Evolutionary conservation across 2,797 vertebrate genomes (phyloP).

Genomic region (Acipenser ruthenus): DNA sequence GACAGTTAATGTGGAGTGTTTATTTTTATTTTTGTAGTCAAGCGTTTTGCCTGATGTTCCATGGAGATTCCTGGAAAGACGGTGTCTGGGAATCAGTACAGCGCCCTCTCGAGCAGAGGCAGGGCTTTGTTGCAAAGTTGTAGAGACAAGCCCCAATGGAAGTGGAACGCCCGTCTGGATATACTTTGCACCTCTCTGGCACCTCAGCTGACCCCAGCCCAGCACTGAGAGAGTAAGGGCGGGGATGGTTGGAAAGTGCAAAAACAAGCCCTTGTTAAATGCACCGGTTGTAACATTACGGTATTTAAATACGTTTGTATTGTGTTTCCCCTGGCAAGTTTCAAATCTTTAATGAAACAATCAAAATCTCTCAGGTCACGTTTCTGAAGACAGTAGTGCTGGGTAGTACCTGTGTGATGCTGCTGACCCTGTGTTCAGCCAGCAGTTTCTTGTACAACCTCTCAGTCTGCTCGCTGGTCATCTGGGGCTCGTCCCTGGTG

Average conservation of each 20-base stretch:
- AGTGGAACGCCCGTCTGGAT: slow-evolving; percentile 49
- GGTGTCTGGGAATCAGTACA: background rate
- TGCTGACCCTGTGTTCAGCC: slow-evolving; percentile 59
- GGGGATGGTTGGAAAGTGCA: slow-evolving; percentile 9
- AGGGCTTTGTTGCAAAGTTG: slow-evolving; percentile 46
- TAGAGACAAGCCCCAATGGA: slow-evolving; percentile 48
- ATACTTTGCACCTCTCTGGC: slow-evolving; percentile 45
- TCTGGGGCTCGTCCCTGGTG: slow-evolving; percentile 81
- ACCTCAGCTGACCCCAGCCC: slow-evolving; percentile 32
- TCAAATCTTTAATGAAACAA: no score
- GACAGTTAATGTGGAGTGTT: no score
- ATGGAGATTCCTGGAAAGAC: no score
- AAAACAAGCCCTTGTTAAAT: no score
- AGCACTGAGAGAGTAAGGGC: slow-evolving; percentile 29
- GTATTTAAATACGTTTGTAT: no score
- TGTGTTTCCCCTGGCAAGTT: no score
- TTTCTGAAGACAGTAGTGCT: no score
- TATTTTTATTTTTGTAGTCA: no score
- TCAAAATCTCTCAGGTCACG: no score
- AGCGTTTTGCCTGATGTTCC: no score
- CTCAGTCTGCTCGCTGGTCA: slow-evolving; percentile 78
- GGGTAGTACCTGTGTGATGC: slow-evolving; percentile 64
- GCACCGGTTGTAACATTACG: no score
- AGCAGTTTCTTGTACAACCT: slow-evolving; percentile 76
- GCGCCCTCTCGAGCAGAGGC: no score